These are phyloP conservation scores for Sinopyrophorus schimmeli DNA, from an alignment of 2,888 invertebrate genomes.

Conservation along the genomic window DNA sequence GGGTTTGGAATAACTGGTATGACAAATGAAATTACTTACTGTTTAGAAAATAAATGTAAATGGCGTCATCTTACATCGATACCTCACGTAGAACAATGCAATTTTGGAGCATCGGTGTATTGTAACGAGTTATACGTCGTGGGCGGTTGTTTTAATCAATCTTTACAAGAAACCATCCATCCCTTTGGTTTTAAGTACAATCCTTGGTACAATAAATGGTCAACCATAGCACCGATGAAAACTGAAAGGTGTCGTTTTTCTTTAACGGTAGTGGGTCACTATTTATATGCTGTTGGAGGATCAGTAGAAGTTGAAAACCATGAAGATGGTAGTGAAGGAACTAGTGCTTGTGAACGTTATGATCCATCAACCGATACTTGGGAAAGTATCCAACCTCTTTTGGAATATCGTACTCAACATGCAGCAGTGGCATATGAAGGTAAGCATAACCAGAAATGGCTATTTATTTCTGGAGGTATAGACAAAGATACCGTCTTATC, in stretches of 20 bases:
- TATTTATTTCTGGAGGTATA: slow-evolving; percentile 60
- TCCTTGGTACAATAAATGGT: slow-evolving; percentile 67
- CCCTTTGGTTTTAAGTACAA: slow-evolving; percentile 68
- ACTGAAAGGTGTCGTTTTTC: slow-evolving; percentile 69
- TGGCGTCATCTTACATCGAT: slow-evolving; percentile 70
- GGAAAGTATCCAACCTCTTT: slow-evolving; percentile 61
- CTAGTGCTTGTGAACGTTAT: slow-evolving; percentile 62
- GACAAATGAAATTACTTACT: slow-evolving; percentile 69
- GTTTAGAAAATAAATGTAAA: slow-evolving; percentile 60
- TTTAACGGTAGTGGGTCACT: slow-evolving; percentile 60
- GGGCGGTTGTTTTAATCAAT: slow-evolving; percentile 73
- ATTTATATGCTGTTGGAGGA: slow-evolving; percentile 68
- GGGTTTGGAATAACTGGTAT: slow-evolving; percentile 70
- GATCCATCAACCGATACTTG: slow-evolving; percentile 62
- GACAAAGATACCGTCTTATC: slow-evolving; percentile 60
- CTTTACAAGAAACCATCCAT: slow-evolving; percentile 69
- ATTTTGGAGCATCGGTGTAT: slow-evolving; percentile 70
- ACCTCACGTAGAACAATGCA: slow-evolving; percentile 74
- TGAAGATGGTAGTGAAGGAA: slow-evolving; percentile 49
- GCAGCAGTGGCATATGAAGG: slow-evolving; percentile 57
- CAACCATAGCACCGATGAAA: slow-evolving; percentile 68
- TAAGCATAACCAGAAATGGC: slow-evolving; percentile 48
- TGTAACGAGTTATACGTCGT: slow-evolving; percentile 71
- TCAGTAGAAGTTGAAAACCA: slow-evolving; percentile 62
- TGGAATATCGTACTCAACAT: slow-evolving; percentile 64